Conservation (phyloP, 2,888 invertebrate species). For the Gymnoscelis rufifasciata region DNA sequence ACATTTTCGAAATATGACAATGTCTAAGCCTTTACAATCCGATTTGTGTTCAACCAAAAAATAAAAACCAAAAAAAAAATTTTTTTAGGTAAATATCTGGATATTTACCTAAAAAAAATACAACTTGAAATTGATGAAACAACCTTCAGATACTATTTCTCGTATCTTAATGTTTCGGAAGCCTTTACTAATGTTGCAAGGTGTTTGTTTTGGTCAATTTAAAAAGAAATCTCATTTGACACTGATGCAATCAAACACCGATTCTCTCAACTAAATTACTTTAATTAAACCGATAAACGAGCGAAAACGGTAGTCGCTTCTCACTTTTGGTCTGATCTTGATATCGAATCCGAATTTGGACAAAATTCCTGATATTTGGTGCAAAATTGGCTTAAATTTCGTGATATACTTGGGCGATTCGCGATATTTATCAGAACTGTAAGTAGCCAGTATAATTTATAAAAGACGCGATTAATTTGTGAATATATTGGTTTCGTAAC, state of each 20-base stretch:
- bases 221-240: conserved; percentile 4
- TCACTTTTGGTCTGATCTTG: conserved; percentile 15
- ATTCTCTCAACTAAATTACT: conserved; percentile 6
- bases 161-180: no score
- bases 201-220: no score
- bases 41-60: no score
- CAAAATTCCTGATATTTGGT: neutral
- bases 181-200: no score
- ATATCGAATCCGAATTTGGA: conserved; percentile 15
- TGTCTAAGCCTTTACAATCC: no score
- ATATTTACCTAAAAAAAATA: no score
- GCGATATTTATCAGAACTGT: neutral
- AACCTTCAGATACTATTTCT: no score
- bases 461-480: conserved; percentile 17
- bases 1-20: no score
- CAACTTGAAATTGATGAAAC: no score
- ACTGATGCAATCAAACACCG: conserved; percentile 8
- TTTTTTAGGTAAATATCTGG: no score
- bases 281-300: conserved; percentile 13
- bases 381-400: neutral
- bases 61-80: no score
- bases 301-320: conserved; percentile 20
- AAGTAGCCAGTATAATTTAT: neutral
- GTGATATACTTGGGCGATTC: neutral
- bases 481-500: conserved; percentile 16